phyloP scores from a whole-genome alignment of 2,888 invertebrate species.

The Poecilus cupreus region DNA sequence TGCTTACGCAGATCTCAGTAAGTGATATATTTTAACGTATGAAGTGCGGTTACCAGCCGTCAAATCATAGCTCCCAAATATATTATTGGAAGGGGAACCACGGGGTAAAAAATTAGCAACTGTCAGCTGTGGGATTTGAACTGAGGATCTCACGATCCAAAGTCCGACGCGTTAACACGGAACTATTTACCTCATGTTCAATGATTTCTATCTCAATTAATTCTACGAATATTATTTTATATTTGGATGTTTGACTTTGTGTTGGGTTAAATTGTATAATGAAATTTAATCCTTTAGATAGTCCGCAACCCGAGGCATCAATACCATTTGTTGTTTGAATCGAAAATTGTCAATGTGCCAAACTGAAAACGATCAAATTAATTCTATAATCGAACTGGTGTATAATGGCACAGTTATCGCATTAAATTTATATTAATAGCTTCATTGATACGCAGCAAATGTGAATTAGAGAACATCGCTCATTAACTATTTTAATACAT shows the following conservation, averaged over 20 bases:
- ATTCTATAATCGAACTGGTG: not conserved
- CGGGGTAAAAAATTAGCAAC: too few species aligned
- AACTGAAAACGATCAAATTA: conserved; percentile 1
- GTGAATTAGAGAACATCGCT: not conserved
- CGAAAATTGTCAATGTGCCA: conserved; percentile 17
- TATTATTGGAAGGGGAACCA: too few species aligned
- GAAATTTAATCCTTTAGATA: conserved; percentile 13
- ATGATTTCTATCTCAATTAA: not conserved
- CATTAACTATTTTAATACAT: too few species aligned
- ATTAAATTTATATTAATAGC: conserved; percentile 22
- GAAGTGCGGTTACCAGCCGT: too few species aligned
- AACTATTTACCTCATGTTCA: too few species aligned
- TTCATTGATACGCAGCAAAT: not conserved
- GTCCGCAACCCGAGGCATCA: not conserved
- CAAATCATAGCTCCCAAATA: too few species aligned
- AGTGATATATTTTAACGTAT: too few species aligned
- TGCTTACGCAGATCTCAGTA: too few species aligned
- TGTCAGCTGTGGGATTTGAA: too few species aligned
- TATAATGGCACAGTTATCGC: not conserved
- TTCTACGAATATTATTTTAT: not conserved
- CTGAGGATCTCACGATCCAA: too few species aligned
- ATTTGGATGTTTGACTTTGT: not conserved
- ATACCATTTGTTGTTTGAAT: not conserved
- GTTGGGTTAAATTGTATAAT: not conserved
- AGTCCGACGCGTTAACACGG: too few species aligned